Base-by-base conservation (phyloP, 2,888 invertebrate genomes). In the Mythimna lalbum region DNA sequence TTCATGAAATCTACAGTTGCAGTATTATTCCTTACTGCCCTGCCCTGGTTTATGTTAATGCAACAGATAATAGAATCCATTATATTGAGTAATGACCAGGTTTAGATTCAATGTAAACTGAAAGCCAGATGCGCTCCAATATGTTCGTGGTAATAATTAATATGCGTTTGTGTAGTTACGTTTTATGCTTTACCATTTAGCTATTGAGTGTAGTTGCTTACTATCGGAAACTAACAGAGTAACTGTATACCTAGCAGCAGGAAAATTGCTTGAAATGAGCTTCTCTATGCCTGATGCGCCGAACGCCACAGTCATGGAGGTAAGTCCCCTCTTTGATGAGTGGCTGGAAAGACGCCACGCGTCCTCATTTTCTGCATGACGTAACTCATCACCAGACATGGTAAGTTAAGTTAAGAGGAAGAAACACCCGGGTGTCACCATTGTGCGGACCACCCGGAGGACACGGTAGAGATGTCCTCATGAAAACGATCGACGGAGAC, bases 11-110 rank as follows among this genome's bases (percentile, higher is more conserved):
- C n/a, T 14, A 39, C 39, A 4, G 9, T 19, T 59, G 10, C n/a
- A 5, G 31, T 50, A 21, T 21, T 12, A 17, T 33, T n/a, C n/a
- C 23, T 9, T n/a, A 7, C 6, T 31, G 7, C 43, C 14, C 39
- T 39, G 39, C 14, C 39, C 52, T 55, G 10, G 55, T 67, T 64
- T 55, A 67, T 65, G 49, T 65, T 65, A 65, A 68, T 80, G 59
- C 55, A 62, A 53, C 61, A 73, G 66, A 73, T 76, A 71, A 70
- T 62, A 75, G 49, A 31, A 21, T 50, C 65, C 75, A 77, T 78
- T 78, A 76, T 68, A 76, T 72, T 75, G 82, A 79, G 53, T 71
- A 72, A 80, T 82, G 79, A 69, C 63, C 55, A 49, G 56, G 62
- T 71, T 63, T 61, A 66, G 57, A 69, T 47, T 72, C 53, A n/a